Evolutionary conservation across 2,888 invertebrate genomes (phyloP).

Genomic region (Himalopsyche japonica): DNA sequence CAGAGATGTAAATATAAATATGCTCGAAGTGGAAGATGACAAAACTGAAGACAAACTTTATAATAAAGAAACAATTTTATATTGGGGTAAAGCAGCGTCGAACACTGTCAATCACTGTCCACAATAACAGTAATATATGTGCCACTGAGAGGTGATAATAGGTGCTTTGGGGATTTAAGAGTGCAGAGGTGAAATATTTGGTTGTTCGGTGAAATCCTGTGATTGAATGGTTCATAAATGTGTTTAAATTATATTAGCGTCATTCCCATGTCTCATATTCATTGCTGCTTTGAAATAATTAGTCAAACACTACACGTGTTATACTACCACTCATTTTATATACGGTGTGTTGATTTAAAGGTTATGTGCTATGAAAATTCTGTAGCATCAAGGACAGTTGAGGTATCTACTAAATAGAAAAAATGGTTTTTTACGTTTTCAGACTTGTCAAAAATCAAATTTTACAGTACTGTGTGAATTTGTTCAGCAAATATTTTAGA

Average conservation of each 20-base stretch:
- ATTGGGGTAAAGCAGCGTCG: constrained; percentile 34
- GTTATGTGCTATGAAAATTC: too few species aligned
- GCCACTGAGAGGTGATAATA: not conserved
- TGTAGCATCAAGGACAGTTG: too few species aligned
- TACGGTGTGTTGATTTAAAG: too few species aligned
- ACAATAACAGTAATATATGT: not conserved
- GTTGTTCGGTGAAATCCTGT: not conserved
- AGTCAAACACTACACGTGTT: too few species aligned
- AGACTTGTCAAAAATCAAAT: too few species aligned
- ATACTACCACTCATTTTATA: too few species aligned
- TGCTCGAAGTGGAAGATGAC: not conserved
- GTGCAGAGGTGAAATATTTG: not conserved
- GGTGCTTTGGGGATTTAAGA: not conserved
- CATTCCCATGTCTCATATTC: not conserved
- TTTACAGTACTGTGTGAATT: too few species aligned
- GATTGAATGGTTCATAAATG: not conserved
- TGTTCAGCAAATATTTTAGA: too few species aligned
- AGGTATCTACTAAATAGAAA: too few species aligned
- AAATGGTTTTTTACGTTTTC: too few species aligned
- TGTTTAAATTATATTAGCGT: not conserved
- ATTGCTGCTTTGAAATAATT: too few species aligned
- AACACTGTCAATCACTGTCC: constrained; percentile 19
- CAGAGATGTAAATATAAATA: constrained; percentile 32
- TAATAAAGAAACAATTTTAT: constrained; percentile 36
- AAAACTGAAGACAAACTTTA: constrained; percentile 34